Conservation (phyloP, 2,797 vertebrate species). For the Erethizon dorsatum region DNA sequence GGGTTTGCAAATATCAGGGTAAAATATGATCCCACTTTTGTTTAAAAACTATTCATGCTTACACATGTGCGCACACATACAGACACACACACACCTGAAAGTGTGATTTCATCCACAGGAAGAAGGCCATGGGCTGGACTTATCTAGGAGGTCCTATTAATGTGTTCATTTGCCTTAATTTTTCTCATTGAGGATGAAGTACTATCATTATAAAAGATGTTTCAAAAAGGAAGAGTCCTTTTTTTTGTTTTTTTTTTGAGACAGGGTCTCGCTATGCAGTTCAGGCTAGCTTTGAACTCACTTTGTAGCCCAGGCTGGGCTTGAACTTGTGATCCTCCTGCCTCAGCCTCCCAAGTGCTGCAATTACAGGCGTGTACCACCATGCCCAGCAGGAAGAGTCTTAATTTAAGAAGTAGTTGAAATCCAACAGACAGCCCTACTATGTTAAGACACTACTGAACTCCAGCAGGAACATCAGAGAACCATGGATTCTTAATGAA, state of each 20-base stretch:
- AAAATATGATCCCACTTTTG: neutral
- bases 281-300: too few relatives aligned
- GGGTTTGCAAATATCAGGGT: neutral
- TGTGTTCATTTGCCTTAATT: slow-evolving; percentile 29
- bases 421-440: neutral
- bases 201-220: neutral
- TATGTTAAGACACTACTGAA: neutral
- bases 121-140: neutral
- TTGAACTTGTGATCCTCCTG: too few relatives aligned
- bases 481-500: neutral
- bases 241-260: too few relatives aligned
- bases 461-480: neutral
- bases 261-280: too few relatives aligned
- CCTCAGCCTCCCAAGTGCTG: too few relatives aligned
- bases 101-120: neutral
- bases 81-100: neutral
- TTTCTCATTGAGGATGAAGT: slow-evolving; percentile 29
- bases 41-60: neutral
- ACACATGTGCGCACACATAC: too few relatives aligned
- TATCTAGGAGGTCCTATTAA: neutral
- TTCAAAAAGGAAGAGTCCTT: neutral
- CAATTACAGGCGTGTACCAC: too few relatives aligned
- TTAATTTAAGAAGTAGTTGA: neutral
- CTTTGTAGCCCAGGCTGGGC: too few relatives aligned
- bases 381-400: too few relatives aligned